A percentile compares a stretch with the other conserved stretches of the same genome.
Evolutionary conservation across 2,113 vertebrate species (phyloP).

Genomic region (Nothocercus nigrocapillus): DNA sequence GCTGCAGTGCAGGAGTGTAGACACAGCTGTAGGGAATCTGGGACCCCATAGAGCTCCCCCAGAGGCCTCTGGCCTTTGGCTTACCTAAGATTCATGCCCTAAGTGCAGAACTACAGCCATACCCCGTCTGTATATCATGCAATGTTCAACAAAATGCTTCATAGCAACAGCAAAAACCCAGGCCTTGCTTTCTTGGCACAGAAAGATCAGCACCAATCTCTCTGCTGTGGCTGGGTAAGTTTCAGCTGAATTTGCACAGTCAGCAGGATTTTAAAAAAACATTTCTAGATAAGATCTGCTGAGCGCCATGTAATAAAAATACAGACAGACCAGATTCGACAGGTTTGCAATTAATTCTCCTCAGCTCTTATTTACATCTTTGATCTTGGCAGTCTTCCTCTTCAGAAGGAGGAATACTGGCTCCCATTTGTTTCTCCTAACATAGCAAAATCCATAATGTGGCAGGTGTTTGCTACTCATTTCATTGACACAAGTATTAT

Average conservation of each 20-base stretch:
- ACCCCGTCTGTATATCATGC: background rate
- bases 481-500: slow-evolving; percentile 29
- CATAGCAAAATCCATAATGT: background rate
- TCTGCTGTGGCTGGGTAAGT: background rate
- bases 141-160: background rate
- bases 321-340: background rate
- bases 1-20: background rate
- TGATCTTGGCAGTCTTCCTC: slow-evolving; percentile 14
- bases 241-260: background rate
- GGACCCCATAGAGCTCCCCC: background rate
- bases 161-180: background rate
- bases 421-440: background rate
- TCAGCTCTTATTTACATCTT: slow-evolving; percentile 34
- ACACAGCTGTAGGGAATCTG: background rate
- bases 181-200: background rate
- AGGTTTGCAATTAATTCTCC: slow-evolving; percentile 43
- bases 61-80: background rate
- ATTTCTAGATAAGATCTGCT: background rate
- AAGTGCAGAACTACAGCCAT: background rate
- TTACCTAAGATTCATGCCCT: accelerated
- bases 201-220: background rate
- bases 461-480: slow-evolving; percentile 31
- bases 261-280: background rate
- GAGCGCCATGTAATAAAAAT: background rate
- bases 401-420: background rate